Conservation (phyloP, 1,140 invertebrate genomes). For the Diachasma alloeum region DNA sequence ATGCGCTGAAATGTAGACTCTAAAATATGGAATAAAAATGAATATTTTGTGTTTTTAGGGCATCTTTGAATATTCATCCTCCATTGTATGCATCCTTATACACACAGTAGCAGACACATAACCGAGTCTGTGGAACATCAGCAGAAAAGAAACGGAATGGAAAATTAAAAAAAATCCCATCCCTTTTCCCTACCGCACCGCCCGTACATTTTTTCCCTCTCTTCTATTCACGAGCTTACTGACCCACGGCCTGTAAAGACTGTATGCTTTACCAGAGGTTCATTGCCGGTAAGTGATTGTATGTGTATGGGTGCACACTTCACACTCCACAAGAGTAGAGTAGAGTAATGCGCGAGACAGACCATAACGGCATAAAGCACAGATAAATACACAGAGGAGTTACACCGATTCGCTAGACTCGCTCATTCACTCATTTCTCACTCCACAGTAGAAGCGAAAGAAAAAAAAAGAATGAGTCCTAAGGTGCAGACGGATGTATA, state of each 20-base stretch:
- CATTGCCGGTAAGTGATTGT: background rate
- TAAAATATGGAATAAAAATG: background rate
- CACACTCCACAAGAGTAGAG: background rate
- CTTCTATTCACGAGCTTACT: background rate
- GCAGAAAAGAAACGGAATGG: background rate
- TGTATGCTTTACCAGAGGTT: background rate
- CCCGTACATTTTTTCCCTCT: background rate
- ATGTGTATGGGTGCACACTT: background rate
- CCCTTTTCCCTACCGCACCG: background rate
- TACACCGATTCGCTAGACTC: background rate
- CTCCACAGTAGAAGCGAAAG: background rate
- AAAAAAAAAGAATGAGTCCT: background rate
- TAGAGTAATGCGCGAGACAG: constrained; percentile 4
- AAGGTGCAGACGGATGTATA: background rate
- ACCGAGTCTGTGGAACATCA: background rate
- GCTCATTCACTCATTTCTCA: background rate
- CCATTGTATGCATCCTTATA: background rate
- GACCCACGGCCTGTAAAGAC: background rate
- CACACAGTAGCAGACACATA: background rate
- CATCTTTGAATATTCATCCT: background rate
- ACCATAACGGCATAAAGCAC: background rate
- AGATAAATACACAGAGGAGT: background rate
- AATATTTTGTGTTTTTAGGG: background rate
- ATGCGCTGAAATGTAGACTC: background rate
- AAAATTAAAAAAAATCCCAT: background rate